A percentile compares a stretch with the other conserved stretches of the same genome.
Evolutionary conservation across 1,140 invertebrate genomes (phyloP).

Genomic region (Drosophila equinoxialis): DNA sequence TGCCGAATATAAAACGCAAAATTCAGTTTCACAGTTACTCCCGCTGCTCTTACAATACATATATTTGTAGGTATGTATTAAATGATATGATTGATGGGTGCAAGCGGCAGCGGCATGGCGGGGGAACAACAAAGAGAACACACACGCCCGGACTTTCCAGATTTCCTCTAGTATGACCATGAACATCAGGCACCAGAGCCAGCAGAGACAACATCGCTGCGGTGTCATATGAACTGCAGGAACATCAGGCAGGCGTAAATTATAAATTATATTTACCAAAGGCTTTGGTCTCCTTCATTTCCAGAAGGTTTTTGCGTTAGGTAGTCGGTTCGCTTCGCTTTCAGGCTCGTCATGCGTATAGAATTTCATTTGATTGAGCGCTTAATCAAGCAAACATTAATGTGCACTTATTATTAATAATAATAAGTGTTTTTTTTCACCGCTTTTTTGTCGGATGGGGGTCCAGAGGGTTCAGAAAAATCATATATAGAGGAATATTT

Average conservation of each 20-base stretch:
- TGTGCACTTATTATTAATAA: conserved; percentile 79
- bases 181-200: not conserved
- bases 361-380: conserved; percentile 80
- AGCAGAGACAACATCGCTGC: not conserved
- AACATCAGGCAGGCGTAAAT: conserved; percentile 37
- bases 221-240: conserved; percentile 42
- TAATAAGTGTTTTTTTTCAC: conserved; percentile 33
- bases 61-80: conserved; percentile 38
- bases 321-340: conserved; percentile 40
- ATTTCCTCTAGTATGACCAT: conserved; percentile 18
- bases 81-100: conserved; percentile 68
- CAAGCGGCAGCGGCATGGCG: conserved; percentile 25
- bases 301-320: conserved; percentile 13
- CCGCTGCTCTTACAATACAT: conserved; percentile 21
- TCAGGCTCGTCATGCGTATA: conserved; percentile 69
- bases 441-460: conserved; percentile 27
- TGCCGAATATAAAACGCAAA: conserved; percentile 71
- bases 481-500: conserved; percentile 32
- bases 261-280: conserved; percentile 72
- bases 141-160: conserved; percentile 9
- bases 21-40: conserved; percentile 41
- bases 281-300: conserved; percentile 29
- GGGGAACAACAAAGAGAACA: conserved; percentile 17
- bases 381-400: conserved; percentile 80
- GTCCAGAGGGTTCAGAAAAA: not conserved